These are phyloP conservation scores for Apodemus sylvaticus DNA, from an alignment of 2,113 vertebrate genomes.

Conservation along the genomic window DNA sequence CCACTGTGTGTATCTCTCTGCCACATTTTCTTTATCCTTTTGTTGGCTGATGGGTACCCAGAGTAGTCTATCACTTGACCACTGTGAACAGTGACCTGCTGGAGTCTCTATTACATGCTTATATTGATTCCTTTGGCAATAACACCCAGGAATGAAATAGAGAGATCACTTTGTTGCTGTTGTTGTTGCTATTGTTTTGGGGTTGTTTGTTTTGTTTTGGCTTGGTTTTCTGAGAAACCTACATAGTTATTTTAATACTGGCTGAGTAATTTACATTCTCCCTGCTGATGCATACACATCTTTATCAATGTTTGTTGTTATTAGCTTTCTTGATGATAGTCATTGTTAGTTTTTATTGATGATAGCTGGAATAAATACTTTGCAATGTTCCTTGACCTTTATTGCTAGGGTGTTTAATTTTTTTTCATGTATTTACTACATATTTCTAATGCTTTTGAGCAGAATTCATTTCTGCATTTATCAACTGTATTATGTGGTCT, in stretches of 20 bases:
- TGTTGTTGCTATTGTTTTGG: neutral
- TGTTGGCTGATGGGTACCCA: neutral
- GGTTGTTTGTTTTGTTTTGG: neutral
- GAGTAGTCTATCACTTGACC: neutral
- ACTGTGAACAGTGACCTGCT: neutral
- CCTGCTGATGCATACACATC: too few species aligned
- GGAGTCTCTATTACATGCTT: neutral
- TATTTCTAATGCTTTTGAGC: neutral
- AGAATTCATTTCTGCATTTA: neutral
- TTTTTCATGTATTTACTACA: neutral
- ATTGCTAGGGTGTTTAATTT: neutral
- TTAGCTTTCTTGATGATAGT: neutral
- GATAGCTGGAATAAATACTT: neutral
- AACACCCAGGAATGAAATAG: neutral
- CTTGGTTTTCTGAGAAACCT: neutral
- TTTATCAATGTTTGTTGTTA: neutral
- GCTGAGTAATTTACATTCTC: neutral
- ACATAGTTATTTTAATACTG: neutral
- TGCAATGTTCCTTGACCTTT: neutral
- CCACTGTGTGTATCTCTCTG: neutral
- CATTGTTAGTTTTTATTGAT: neutral
- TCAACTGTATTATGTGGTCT: neutral
- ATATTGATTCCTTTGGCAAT: neutral
- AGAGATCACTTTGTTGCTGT: too few species aligned
- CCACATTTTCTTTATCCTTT: neutral